A percentile compares a stretch with the other conserved stretches of the same genome.
These are phyloP conservation scores for Tringa solitaria DNA, from an alignment of 2,113 vertebrate species.

Conservation along the genomic window DNA sequence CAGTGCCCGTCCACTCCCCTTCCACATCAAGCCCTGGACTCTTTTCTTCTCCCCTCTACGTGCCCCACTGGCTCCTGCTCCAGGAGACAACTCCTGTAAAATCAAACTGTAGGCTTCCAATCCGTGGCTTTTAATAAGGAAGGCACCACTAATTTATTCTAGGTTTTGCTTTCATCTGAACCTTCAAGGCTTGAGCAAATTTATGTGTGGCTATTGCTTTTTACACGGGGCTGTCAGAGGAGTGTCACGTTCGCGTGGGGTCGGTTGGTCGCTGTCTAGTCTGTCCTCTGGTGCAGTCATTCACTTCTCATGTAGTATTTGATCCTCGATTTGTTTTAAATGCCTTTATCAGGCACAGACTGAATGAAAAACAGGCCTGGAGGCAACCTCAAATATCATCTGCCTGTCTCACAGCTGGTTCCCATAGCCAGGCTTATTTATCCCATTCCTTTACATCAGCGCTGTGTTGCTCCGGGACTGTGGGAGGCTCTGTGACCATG, in stretches of 20 bases:
- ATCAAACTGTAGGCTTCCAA: background rate
- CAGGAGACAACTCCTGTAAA: background rate
- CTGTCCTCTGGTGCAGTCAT: background rate
- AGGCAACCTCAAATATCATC: background rate
- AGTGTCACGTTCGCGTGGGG: rapidly evolving
- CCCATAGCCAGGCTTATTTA: background rate
- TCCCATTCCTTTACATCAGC: background rate
- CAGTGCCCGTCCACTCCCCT: background rate
- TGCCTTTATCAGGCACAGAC: background rate
- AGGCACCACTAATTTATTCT: background rate
- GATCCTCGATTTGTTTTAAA: background rate
- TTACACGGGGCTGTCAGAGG: background rate
- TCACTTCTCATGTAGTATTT: background rate
- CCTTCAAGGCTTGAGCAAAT: background rate
- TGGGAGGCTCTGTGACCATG: background rate
- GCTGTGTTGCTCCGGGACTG: background rate
- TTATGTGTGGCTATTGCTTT: background rate
- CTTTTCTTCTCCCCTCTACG: background rate
- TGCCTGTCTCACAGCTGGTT: background rate
- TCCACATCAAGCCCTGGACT: background rate
- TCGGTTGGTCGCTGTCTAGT: background rate
- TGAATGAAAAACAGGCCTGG: background rate
- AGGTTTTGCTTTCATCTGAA: conserved; percentile 2
- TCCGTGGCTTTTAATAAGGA: background rate
- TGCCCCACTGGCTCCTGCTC: background rate